Evolutionary conservation across 1,140 invertebrate genomes (phyloP).

Genomic region (Coptotermes formosanus): DNA sequence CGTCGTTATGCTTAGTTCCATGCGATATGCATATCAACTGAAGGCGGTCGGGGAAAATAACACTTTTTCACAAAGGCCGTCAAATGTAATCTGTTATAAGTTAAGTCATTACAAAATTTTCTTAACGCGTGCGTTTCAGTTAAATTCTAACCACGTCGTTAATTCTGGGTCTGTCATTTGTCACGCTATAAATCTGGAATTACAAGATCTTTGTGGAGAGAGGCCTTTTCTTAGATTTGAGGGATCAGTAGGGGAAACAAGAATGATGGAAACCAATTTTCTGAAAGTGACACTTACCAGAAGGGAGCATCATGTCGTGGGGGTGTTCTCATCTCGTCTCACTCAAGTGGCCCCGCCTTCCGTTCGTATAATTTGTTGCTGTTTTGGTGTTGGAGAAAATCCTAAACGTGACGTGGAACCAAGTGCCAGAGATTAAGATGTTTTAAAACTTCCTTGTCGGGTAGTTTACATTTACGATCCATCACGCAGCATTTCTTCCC

Average conservation of each 20-base stretch:
- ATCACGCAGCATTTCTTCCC: background rate
- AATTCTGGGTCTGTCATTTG: background rate
- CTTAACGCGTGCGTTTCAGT: no score
- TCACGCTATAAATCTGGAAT: background rate
- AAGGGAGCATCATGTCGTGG: background rate
- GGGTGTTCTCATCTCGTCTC: background rate
- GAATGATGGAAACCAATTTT: conserved; percentile 16
- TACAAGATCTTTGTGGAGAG: background rate
- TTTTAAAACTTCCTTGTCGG: background rate
- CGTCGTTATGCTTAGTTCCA: no score
- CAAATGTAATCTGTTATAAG: no score
- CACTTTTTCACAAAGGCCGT: no score
- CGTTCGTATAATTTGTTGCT: conserved; percentile 6
- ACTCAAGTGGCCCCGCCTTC: background rate
- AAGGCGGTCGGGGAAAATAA: no score
- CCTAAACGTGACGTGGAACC: background rate
- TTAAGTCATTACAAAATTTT: no score
- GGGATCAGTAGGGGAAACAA: background rate
- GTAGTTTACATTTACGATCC: background rate
- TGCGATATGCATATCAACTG: no score
- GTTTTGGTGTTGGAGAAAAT: background rate
- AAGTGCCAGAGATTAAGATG: conserved; percentile 12
- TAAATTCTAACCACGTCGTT: background rate
- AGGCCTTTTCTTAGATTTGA: background rate
- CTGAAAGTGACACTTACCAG: background rate